These are phyloP conservation scores for Remorina albescens DNA, from an alignment of 2,797 vertebrate genomes.

Conservation along the genomic window DNA sequence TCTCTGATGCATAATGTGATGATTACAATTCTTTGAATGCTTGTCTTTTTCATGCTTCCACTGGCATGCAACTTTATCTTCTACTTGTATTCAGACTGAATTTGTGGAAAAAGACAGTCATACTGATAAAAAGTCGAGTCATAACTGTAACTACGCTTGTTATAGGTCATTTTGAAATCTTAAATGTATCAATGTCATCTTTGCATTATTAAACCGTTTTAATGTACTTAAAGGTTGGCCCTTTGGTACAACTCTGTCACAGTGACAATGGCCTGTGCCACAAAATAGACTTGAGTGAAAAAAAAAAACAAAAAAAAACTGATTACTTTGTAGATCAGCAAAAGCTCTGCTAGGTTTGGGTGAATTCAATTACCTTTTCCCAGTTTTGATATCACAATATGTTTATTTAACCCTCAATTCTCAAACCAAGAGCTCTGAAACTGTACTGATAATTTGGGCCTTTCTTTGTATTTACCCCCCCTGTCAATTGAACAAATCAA, in stretches of 20 bases:
- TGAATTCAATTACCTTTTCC: not conserved
- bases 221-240: not conserved
- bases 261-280: not conserved
- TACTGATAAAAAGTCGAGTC: not conserved
- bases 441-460: not conserved
- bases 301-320: too few species aligned
- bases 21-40: constrained; percentile 6
- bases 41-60: constrained; percentile 10
- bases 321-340: too few species aligned
- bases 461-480: not conserved
- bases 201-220: not conserved
- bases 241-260: not conserved
- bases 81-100: constrained; percentile 1
- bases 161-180: not conserved
- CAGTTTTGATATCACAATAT: not conserved
- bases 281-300: not conserved
- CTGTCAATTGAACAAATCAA: not conserved
- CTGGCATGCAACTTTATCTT: not conserved
- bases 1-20: not conserved
- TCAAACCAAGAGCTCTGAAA: not conserved
- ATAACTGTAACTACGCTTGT: not conserved
- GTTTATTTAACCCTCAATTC: not conserved
- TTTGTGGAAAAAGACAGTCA: not conserved
- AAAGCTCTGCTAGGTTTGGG: not conserved
- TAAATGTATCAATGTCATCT: not conserved